Percentiles rank a stretch among this genome's conserved stretches.
Evolutionary conservation across 2,888 invertebrate species (phyloP).

Genomic region (Caenorhabditis becei): DNA sequence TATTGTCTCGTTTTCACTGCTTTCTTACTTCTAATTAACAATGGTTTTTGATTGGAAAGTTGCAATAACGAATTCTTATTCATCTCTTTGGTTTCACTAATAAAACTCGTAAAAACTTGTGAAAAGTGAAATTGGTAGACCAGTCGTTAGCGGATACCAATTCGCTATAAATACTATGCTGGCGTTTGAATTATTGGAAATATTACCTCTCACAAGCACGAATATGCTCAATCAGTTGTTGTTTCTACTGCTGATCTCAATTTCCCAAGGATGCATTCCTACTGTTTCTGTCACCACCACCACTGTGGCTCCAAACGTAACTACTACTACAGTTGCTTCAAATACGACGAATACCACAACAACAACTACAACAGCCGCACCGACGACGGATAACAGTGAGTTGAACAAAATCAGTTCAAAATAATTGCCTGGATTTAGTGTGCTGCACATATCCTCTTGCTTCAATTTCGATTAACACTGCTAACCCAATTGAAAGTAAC

Average conservation of each 20-base stretch:
- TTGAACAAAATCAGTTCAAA: background rate
- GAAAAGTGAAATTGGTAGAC: no score
- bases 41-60: background rate
- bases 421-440: background rate
- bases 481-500: background rate
- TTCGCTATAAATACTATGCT: no score
- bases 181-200: no score
- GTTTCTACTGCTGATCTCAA: background rate
- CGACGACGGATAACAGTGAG: background rate
- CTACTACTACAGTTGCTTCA: constrained; percentile 7
- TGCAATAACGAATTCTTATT: background rate
- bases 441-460: constrained; percentile 9
- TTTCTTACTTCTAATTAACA: background rate
- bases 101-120: no score
- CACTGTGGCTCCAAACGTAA: constrained; percentile 19
- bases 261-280: constrained; percentile 13
- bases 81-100: no score
- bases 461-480: background rate
- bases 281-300: constrained; percentile 21
- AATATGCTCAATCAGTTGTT: background rate
- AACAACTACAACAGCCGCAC: background rate
- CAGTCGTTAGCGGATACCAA: no score
- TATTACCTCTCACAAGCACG: no score
- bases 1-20: background rate
- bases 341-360: constrained; percentile 9